A percentile compares a stretch with the other conserved stretches of the same genome.
phyloP scores from a whole-genome alignment of 1,140 invertebrate genomes.

The Elysia chlorotica region DNA sequence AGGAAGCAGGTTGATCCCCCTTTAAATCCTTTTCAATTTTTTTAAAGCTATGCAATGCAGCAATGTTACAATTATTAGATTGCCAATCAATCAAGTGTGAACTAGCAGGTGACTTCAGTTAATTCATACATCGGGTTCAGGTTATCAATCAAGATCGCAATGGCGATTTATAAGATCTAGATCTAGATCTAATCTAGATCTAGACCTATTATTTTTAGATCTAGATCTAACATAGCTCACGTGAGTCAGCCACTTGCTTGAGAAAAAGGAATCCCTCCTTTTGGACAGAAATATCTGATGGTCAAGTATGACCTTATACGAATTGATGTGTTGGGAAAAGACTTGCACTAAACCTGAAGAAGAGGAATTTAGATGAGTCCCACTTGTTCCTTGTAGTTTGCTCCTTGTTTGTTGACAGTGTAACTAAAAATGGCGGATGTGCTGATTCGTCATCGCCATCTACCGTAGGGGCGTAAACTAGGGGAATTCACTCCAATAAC shows the following conservation, averaged over 20 bases:
- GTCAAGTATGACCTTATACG: not conserved
- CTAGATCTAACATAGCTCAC: not conserved
- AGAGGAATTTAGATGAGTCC: not conserved
- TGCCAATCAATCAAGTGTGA: not conserved
- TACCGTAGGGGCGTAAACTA: constrained; percentile 20
- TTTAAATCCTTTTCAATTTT: no score
- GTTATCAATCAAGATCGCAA: not conserved
- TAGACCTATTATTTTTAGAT: not conserved
- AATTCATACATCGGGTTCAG: not conserved
- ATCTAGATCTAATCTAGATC: not conserved
- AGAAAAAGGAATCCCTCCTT: no score
- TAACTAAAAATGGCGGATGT: constrained; percentile 22
- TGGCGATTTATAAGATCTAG: not conserved
- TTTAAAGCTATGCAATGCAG: not conserved
- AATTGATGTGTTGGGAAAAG: not conserved
- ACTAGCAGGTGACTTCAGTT: not conserved
- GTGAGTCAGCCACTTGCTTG: not conserved
- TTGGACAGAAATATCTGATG: no score
- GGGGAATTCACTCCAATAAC: constrained; percentile 7
- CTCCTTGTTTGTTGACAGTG: constrained; percentile 19
- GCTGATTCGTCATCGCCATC: constrained; percentile 24
- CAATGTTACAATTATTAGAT: no score
- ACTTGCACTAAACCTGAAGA: not conserved
- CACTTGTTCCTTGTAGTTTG: not conserved
- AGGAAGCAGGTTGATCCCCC: no score